phyloP scores from a whole-genome alignment of 2,888 invertebrate species.

The Pseudoips prasinana region DNA sequence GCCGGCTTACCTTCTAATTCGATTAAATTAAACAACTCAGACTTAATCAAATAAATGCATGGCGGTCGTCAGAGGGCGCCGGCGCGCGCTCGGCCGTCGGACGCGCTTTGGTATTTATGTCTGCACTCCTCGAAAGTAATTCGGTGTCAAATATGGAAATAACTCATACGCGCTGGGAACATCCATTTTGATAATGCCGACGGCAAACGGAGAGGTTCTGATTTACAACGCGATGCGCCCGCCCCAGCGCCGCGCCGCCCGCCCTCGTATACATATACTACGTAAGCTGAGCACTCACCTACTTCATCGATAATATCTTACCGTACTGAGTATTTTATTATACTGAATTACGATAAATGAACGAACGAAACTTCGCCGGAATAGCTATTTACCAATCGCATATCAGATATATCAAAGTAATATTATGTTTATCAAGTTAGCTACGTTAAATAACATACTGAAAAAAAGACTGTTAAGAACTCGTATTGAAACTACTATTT shows the following conservation, averaged over 20 bases:
- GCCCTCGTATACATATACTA: slow-evolving; percentile 14
- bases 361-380: too few species aligned
- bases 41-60: slow-evolving; percentile 83
- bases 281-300: slow-evolving; percentile 7
- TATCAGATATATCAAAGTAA: too few species aligned
- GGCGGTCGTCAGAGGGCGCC: slow-evolving; percentile 56
- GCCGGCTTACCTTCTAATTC: slow-evolving; percentile 76
- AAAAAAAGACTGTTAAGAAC: too few species aligned
- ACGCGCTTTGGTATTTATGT: slow-evolving; percentile 71
- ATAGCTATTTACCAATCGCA: too few species aligned
- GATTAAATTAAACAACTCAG: slow-evolving; percentile 82
- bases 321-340: too few species aligned
- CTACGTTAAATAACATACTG: too few species aligned
- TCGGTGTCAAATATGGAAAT: slow-evolving; percentile 82
- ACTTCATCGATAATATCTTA: not conserved
- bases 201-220: slow-evolving; percentile 72
- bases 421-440: too few species aligned
- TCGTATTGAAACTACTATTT: too few species aligned
- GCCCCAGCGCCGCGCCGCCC: slow-evolving; percentile 32
- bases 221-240: slow-evolving; percentile 59
- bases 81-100: slow-evolving; percentile 34
- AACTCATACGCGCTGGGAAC: slow-evolving; percentile 78
- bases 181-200: slow-evolving; percentile 80
- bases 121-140: slow-evolving; percentile 81
- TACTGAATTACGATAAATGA: too few species aligned